Base-by-base conservation (phyloP, 2,888 invertebrate species). In the Xylocampa areola region DNA sequence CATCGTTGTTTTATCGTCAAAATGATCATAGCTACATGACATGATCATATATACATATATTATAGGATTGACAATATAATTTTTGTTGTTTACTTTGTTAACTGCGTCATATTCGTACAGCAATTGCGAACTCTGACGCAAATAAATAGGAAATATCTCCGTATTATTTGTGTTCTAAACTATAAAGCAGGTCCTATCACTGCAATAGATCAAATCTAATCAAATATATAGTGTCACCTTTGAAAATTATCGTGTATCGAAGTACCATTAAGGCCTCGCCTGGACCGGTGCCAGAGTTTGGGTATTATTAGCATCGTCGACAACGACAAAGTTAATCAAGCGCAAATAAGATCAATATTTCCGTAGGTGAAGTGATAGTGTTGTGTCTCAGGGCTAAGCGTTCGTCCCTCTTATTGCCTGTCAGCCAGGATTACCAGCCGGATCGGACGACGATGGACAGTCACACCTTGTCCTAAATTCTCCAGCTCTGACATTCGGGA, bases 301-400 rank as follows among this genome's bases (percentile, higher is more conserved):
- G 86, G 82, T 94, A 94, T 93, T 94, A 94, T 93, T 94, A 94
- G 92, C 89, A 37, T 81, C 89, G 84, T 86, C 88, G 84, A 88
- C 90, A 86, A 85, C 91, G 90, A 89, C 89, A 84, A 90, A 90
- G 91, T 91, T 93, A 92, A 94, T 94, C 93, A 92, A 90, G 89
- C 93, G 91, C 91, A 89, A 92, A 93, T 92, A 92, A 92, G 91
- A 93, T 93, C 93, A 89, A 94, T 94, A 93, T 88, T 91, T 87
- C 82, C 88, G 89, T 89, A 87, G 88, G 87, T 91, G 80, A 77
- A 75, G 73, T 76, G 88, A 88, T 89, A 86, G 49, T 32, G 32
- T 54, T 48, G 84, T 52, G 55, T 86, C 82, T 84, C 86, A 82
- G 85, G 85, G 85, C 81, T 85, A 84, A 79, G 68, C 78, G 77